Percentiles rank a stretch among this genome's conserved stretches.
Evolutionary conservation across 2,888 invertebrate genomes (phyloP).

Genomic region (Hetaerina titia): DNA sequence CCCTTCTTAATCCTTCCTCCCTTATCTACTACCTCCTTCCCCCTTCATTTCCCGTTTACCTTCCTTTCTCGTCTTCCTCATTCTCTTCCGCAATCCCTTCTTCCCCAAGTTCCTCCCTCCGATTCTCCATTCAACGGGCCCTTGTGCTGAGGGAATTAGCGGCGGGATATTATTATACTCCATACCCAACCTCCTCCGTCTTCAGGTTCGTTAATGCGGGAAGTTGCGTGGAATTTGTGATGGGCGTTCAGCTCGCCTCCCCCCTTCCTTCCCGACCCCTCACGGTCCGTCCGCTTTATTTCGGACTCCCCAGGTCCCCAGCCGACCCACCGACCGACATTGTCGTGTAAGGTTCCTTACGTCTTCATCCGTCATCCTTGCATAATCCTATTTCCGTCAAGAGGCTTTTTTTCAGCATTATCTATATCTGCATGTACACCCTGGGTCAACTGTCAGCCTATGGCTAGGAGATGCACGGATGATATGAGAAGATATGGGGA

Average conservation of each 20-base stretch:
- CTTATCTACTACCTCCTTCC: not conserved
- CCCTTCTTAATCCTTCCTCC: not conserved
- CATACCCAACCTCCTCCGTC: not conserved
- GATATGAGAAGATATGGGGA: too few relatives aligned
- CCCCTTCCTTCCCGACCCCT: not conserved
- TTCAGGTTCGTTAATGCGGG: slow-evolving; percentile 17
- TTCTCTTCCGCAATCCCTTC: too few relatives aligned
- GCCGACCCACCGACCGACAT: not conserved
- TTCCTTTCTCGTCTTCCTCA: not conserved
- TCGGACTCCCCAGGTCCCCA: not conserved
- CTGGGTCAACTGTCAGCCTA: too few relatives aligned
- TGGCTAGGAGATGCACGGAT: too few relatives aligned
- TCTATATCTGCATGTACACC: too few relatives aligned
- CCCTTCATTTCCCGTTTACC: not conserved
- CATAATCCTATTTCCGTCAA: not conserved
- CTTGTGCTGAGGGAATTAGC: not conserved
- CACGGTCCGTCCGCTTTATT: not conserved
- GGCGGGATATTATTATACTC: not conserved
- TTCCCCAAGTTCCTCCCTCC: too few relatives aligned
- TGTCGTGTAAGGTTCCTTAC: not conserved
- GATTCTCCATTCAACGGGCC: not conserved
- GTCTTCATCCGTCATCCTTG: not conserved
- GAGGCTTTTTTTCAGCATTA: too few relatives aligned
- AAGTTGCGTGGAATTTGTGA: not conserved
- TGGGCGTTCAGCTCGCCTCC: not conserved